Percentiles rank a stretch among this genome's conserved stretches.
Conservation (phyloP, 2,113 vertebrate genomes). For the Psephotus haematonotus region DNA sequence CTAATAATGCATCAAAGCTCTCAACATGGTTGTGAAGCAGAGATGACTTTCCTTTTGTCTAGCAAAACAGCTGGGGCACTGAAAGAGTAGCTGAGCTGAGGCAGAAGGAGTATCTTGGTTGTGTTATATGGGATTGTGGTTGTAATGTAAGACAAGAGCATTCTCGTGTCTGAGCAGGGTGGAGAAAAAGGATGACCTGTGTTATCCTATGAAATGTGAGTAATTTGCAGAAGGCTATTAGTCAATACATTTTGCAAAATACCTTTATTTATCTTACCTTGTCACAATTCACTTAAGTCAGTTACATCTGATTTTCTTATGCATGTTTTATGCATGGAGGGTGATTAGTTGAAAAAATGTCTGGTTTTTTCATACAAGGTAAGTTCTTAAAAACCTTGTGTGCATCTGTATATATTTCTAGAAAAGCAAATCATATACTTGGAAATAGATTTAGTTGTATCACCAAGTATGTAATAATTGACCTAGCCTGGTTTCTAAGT, state of each 20-base stretch:
- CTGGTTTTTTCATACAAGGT: neutral
- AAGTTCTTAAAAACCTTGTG: neutral
- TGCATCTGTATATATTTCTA: neutral
- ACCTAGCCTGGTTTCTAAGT: neutral
- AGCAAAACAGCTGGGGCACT: neutral
- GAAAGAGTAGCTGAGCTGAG: neutral
- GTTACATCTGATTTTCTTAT: neutral
- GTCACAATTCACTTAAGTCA: neutral
- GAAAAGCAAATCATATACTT: neutral
- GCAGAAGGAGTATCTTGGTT: neutral
- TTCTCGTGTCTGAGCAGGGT: neutral
- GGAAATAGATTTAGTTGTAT: neutral
- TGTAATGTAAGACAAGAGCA: neutral
- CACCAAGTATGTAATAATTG: neutral
- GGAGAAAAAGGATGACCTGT: neutral
- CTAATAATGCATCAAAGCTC: neutral
- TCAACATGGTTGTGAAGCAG: neutral
- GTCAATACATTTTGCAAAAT: neutral
- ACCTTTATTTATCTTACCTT: neutral
- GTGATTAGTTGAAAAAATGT: neutral
- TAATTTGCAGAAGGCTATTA: neutral
- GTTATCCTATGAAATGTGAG: neutral
- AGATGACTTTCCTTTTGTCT: neutral
- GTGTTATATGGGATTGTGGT: neutral
- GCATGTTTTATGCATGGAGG: neutral